Base-by-base conservation (phyloP, 2,797 vertebrate genomes). In the Eulemur mongoz region DNA sequence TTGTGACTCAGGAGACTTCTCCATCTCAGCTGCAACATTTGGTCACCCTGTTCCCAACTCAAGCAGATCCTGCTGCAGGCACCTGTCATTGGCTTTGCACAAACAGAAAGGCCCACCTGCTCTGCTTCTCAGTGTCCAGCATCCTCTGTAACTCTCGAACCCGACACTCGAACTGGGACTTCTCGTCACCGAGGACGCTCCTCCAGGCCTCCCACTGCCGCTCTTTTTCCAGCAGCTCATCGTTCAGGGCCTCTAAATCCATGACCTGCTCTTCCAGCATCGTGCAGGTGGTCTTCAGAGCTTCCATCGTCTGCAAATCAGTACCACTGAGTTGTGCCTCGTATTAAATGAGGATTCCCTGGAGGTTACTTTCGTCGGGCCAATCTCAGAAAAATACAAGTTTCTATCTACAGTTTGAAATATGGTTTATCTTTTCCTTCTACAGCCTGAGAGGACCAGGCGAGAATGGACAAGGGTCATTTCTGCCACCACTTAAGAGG, bases 191-290 rank as follows among this genome's bases (percentile, higher is more conserved):
- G 73, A 99, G 98, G 94, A 99, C 99, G 0, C 97, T 98, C 98
- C 99, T 99, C 99, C 99, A 99, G 18, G 99, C 99, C 98, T 99
- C 99, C 99, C 99, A 99, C 98, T 99, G 99, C 38, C 99, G 98
- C 98, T 99, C 99, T 93, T 99, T 99, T 97, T 99, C 99, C 96
- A 99, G 97, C 85, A 99, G 98, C 98, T 99, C 99, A 0, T 99
- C 99, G 2, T 99, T 99, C 96, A 99, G 98, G 78, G 99, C 99
- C 98, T 99, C 99, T 98, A 99, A 98, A 96, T 99, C 99, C 99
- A 99, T 99, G 97, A 99, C 99, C 98, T 99, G 99, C 98, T 99
- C 99, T 97, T 99, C 99, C 98, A 99, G 98, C 99, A 99, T 99
- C n/a, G 99, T 99, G 98, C 99, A 99, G 11, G 99, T 99, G 92